Evolutionary conservation across 2,113 vertebrate genomes (phyloP).

Genomic region (Pseudopipra pipra): DNA sequence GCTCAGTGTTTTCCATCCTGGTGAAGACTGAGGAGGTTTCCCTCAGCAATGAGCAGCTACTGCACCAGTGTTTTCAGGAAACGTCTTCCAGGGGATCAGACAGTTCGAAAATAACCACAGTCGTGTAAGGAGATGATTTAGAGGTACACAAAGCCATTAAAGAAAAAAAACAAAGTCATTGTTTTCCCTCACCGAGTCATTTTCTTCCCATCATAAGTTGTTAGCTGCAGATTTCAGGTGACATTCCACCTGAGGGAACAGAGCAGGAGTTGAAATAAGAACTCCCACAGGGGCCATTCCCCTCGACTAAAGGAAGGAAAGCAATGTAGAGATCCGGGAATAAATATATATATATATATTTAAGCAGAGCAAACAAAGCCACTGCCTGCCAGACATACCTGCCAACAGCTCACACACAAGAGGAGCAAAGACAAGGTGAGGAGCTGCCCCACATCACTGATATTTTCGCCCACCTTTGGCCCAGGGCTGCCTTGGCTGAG

Average conservation of each 20-base stretch:
- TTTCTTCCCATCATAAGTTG: not conserved
- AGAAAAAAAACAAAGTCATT: not conserved
- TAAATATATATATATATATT: not conserved
- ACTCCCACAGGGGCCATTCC: not conserved
- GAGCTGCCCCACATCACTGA: not conserved
- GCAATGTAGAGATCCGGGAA: rapidly evolving
- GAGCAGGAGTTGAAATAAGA: not conserved
- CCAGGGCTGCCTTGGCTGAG: not conserved
- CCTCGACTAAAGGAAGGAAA: not conserved
- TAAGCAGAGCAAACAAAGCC: not conserved
- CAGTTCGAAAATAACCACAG: not conserved
- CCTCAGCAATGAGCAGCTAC: not conserved
- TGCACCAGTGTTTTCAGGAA: not conserved
- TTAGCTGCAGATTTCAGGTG: not conserved
- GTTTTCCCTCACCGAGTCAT: not conserved
- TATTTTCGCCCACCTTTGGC: not conserved
- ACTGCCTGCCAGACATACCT: not conserved
- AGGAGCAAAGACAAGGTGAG: not conserved
- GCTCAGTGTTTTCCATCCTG: not conserved
- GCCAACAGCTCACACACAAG: not conserved
- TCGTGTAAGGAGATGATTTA: not conserved
- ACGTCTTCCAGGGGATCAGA: not conserved
- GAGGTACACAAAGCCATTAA: too few relatives aligned
- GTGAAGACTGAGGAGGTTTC: not conserved
- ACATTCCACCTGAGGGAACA: not conserved